Percentiles rank a stretch among this genome's conserved stretches.
Evolutionary conservation across 2,888 invertebrate genomes (phyloP).

Genomic region (Chloroclysta siterata): DNA sequence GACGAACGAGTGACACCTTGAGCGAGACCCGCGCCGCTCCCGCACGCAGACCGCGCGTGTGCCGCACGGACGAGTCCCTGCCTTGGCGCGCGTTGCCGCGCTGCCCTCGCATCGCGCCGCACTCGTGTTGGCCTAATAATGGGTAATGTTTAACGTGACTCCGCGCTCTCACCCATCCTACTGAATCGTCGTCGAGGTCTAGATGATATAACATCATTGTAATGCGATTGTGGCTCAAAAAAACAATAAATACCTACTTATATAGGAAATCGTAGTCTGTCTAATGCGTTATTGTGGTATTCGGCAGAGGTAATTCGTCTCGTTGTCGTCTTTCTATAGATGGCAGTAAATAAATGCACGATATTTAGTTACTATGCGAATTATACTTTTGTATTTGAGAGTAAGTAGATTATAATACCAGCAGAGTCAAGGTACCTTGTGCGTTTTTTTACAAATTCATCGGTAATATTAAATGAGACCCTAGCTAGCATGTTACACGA

Average conservation of each 20-base stretch:
- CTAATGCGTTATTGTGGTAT: constrained; percentile 43
- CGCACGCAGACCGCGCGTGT: constrained; percentile 13
- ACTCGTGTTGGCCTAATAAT: constrained; percentile 64
- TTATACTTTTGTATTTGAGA: constrained; percentile 29
- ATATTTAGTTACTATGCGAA: constrained; percentile 22
- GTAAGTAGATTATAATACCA: constrained; percentile 18
- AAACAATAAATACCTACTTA: constrained; percentile 57
- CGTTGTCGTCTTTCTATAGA: constrained; percentile 27
- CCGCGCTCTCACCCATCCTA: constrained; percentile 43
- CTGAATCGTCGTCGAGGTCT: constrained; percentile 46
- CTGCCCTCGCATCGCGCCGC: constrained; percentile 35
- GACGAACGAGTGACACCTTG: constrained; percentile 68
- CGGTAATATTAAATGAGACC: constrained; percentile 12
- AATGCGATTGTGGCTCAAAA: constrained; percentile 55
- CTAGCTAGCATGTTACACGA: constrained; percentile 18
- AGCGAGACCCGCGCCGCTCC: constrained; percentile 32
- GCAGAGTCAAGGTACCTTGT: constrained; percentile 31
- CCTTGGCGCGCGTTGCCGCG: constrained; percentile 29
- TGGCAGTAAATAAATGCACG: constrained; percentile 11
- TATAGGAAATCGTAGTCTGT: constrained; percentile 47
- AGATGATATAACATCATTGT: constrained; percentile 50
- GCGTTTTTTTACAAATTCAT: constrained; percentile 22
- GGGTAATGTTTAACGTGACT: constrained; percentile 51
- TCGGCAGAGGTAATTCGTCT: constrained; percentile 46
- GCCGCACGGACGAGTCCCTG: constrained; percentile 22